phyloP scores from a whole-genome alignment of 2,888 invertebrate genomes.

The Spodoptera picta region DNA sequence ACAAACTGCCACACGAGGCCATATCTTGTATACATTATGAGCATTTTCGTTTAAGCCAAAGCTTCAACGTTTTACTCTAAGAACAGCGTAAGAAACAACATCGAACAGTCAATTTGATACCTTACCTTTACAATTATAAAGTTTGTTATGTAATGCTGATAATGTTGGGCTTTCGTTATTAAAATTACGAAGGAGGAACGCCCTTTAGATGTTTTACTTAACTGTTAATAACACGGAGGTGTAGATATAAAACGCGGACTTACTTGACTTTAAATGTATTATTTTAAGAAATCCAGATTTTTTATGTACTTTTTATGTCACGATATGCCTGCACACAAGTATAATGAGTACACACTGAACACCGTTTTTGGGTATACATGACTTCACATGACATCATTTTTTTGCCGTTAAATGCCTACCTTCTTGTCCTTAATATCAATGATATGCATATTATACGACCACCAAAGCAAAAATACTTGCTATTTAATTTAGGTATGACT shows the following conservation, averaged over 20 bases:
- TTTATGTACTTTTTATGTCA: constrained; percentile 50
- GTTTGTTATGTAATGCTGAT: constrained; percentile 54
- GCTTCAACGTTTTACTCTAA: constrained; percentile 50
- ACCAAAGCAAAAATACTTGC: too few relatives aligned
- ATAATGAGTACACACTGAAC: constrained; percentile 5
- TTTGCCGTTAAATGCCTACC: constrained; percentile 3
- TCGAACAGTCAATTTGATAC: constrained; percentile 48
- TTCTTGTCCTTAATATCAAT: too few relatives aligned
- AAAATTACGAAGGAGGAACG: constrained; percentile 67
- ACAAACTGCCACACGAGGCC: constrained; percentile 86
- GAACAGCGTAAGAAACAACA: constrained; percentile 58
- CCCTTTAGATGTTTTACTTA: constrained; percentile 83
- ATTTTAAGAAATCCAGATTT: constrained; percentile 64
- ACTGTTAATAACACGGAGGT: constrained; percentile 78
- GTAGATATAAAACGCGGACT: constrained; percentile 77
- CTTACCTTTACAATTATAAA: constrained; percentile 44
- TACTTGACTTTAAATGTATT: constrained; percentile 73
- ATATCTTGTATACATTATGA: constrained; percentile 88
- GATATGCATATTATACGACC: too few relatives aligned
- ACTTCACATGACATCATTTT: constrained; percentile 34
- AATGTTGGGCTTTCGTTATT: constrained; percentile 54
- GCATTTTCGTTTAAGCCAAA: constrained; percentile 85
- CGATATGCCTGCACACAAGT: neutral
- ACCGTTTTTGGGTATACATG: constrained; percentile 19
- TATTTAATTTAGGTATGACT: too few relatives aligned